Conservation (phyloP, 2,113 vertebrate genomes). For the Pelecanoides urinatrix region DNA sequence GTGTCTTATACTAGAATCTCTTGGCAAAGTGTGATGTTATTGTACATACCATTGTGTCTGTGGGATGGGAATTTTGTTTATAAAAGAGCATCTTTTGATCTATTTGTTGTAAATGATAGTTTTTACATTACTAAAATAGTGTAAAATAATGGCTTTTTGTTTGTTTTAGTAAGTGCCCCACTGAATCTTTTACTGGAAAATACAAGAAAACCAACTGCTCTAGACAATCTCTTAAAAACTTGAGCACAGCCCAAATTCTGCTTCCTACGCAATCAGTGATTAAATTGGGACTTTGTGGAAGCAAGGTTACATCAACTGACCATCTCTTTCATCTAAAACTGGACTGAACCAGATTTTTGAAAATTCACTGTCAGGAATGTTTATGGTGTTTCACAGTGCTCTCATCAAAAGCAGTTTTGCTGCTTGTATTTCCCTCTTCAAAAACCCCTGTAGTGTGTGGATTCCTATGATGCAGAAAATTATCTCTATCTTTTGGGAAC, state of each 20-base stretch:
- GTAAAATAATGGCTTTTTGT: background rate
- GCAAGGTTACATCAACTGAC: background rate
- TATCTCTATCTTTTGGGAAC: background rate
- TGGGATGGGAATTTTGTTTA: background rate
- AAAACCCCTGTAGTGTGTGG: background rate
- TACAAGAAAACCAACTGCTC: background rate
- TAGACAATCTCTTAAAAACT: background rate
- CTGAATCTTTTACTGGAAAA: background rate
- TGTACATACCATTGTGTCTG: background rate
- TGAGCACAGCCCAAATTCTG: background rate
- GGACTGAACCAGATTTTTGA: background rate
- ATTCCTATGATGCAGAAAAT: background rate
- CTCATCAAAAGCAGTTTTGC: background rate
- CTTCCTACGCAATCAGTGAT: background rate
- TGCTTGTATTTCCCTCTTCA: background rate
- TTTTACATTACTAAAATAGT: background rate
- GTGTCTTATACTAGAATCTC: constrained; percentile 38
- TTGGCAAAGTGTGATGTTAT: constrained; percentile 27
- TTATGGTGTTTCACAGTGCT: background rate
- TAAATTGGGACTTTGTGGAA: background rate
- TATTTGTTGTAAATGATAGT: background rate
- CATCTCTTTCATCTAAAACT: background rate
- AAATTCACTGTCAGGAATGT: background rate
- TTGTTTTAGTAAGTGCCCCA: background rate
- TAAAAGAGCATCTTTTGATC: constrained; percentile 5